A percentile compares a stretch with the other conserved stretches of the same genome.
These are phyloP conservation scores for Polyommatus icarus DNA, from an alignment of 2,888 invertebrate genomes.

Conservation along the genomic window DNA sequence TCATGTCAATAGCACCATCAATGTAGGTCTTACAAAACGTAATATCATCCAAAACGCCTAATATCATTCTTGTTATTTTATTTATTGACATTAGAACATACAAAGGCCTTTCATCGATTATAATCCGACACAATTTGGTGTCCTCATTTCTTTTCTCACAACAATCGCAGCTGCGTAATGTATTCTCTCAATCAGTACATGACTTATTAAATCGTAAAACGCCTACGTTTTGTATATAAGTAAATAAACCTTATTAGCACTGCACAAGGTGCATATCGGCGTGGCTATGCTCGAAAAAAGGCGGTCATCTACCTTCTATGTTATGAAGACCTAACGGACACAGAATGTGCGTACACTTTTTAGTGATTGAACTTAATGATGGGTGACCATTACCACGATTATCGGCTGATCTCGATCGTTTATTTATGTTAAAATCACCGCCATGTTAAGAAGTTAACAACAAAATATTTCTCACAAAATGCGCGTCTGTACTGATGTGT, in stretches of 20 bases:
- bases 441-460: not conserved
- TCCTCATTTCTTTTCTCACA: constrained; percentile 14
- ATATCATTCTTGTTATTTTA: not conserved
- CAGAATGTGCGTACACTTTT: constrained; percentile 42
- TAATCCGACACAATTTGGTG: not conserved
- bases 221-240: constrained; percentile 23
- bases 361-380: constrained; percentile 17
- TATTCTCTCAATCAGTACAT: constrained; percentile 39
- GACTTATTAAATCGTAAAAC: constrained; percentile 39
- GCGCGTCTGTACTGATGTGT: no score
- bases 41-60: not conserved
- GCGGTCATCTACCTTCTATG: constrained; percentile 65
- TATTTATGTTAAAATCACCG: not conserved
- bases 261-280: constrained; percentile 41
- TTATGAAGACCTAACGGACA: constrained; percentile 60
- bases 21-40: no score
- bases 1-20: no score
- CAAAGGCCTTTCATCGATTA: not conserved
- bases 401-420: not conserved
- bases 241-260: constrained; percentile 31
- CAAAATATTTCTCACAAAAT: no score
- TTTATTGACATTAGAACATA: not conserved
- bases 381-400: not conserved
- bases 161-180: constrained; percentile 33
- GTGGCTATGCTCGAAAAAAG: constrained; percentile 42